phyloP scores from a whole-genome alignment of 2,888 invertebrate genomes.

The Tenthredo mesomela region DNA sequence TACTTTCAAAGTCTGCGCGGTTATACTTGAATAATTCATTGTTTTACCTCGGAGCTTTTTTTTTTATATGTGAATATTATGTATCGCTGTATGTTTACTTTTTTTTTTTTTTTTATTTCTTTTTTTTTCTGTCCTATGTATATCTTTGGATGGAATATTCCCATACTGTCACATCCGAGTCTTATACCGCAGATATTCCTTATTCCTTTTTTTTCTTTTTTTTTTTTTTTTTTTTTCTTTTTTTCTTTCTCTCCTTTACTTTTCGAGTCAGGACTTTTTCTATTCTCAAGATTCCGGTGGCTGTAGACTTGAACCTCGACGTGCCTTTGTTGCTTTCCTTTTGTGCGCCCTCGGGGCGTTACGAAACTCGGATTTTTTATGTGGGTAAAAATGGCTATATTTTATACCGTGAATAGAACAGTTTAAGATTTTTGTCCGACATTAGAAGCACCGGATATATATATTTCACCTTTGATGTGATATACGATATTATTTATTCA shows the following conservation, averaged over 20 bases:
- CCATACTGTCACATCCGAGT: constrained; percentile 6
- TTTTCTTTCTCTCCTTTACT: neutral
- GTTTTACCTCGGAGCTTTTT: neutral
- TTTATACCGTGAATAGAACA: constrained; percentile 28
- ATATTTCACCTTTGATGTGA: neutral
- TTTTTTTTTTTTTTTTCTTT: neutral
- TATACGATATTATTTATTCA: neutral
- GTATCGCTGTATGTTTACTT: neutral
- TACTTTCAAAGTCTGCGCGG: neutral
- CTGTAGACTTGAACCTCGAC: constrained; percentile 24
- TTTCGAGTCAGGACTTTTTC: constrained; percentile 9
- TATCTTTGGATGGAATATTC: constrained; percentile 13
- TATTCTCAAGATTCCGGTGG: constrained; percentile 39
- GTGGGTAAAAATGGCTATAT: constrained; percentile 10
- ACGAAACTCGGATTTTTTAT: constrained; percentile 28
- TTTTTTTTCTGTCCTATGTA: neutral
- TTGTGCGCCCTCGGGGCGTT: constrained; percentile 6
- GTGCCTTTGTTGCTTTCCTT: constrained; percentile 43
- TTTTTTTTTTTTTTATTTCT: too few species aligned
- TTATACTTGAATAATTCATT: neutral
- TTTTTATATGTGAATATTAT: neutral
- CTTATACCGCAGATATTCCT: constrained; percentile 8
- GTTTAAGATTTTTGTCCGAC: constrained; percentile 25
- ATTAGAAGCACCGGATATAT: constrained; percentile 1
- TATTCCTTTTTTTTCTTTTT: neutral